Evolutionary conservation across 2,113 vertebrate genomes (phyloP), one percentile per base, ranked within the genome.

Genomic region (Ariopsis seemanni): DNA sequence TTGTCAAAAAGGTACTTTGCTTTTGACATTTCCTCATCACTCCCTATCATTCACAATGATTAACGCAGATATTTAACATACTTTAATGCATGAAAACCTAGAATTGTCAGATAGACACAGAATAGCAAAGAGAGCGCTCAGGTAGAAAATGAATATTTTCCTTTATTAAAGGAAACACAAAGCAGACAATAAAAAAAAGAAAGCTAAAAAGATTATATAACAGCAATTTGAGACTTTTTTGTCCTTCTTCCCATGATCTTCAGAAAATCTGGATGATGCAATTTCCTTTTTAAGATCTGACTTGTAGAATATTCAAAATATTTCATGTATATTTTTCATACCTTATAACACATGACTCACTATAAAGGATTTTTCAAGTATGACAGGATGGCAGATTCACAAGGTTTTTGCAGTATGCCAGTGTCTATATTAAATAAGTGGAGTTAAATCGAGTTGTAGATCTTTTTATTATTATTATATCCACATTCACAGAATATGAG

Each of bases 1-100:
- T 99, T 0, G 98, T 99, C 83, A 99, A 99, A 93, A 99, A 99
- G 97, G 98, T 99, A 94, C 75, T 25, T 30, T 9, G 9, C 52
- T 84, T 55, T 17, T 82, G 75, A 53, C 17, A 75, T 50, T n/a
- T 62, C 53, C 12, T 84, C 15, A 20, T 71, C n/a, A 84, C 7
- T 30, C 15, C 8, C 5, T 8, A 77, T 77, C 50, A 67, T 50
- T 67, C 7, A 52, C 62, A 42, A 4, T 58, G 20, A 72, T 25
- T 10, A 52, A 85, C 50, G 34, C 8, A 22, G 22, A 52, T 62
- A 17, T 30, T 30, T 57, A 30, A 57, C 30, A 57, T 57, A 53
- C 52, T 79, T 55, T 18, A 78, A 42, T 42, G 34, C 34, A 42
- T 42, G 34, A 42, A 42, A 42, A 69, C 65, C 5, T 18, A 9